Evolutionary conservation across 1,140 invertebrate species (phyloP).

Genomic region (Drosophila virilis): DNA sequence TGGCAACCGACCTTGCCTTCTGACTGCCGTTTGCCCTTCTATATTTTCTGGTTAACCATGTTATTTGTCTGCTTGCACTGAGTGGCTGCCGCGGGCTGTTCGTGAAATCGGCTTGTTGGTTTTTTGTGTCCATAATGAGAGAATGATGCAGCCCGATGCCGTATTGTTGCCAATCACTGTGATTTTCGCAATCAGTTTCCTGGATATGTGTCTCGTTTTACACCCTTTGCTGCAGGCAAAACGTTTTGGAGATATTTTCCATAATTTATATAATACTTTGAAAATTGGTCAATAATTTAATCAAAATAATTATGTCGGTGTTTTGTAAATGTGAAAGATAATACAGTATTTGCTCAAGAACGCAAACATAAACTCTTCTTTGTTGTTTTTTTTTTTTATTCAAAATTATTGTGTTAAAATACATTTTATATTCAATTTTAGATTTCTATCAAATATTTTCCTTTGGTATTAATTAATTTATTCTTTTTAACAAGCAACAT

Average conservation of each 20-base stretch:
- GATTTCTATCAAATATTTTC: too few relatives aligned
- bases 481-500: too few relatives aligned
- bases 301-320: constrained; percentile 1
- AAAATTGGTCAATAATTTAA: constrained; percentile 48
- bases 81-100: constrained; percentile 20
- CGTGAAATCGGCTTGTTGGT: constrained; percentile 32
- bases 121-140: constrained; percentile 62
- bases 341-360: too few relatives aligned
- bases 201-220: constrained; percentile 20
- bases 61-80: constrained; percentile 1
- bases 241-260: constrained; percentile 43
- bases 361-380: too few relatives aligned
- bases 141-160: constrained; percentile 65
- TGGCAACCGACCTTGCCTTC: constrained; percentile 1
- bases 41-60: background rate
- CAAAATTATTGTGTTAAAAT: too few relatives aligned
- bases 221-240: constrained; percentile 39
- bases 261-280: constrained; percentile 50
- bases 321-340: background rate
- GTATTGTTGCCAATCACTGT: constrained; percentile 53
- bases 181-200: constrained; percentile 52
- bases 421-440: too few relatives aligned
- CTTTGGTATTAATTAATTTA: too few relatives aligned
- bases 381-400: too few relatives aligned
- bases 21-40: background rate